phyloP scores from a whole-genome alignment of 2,797 vertebrate genomes.

The Aphelocoma californica region DNA sequence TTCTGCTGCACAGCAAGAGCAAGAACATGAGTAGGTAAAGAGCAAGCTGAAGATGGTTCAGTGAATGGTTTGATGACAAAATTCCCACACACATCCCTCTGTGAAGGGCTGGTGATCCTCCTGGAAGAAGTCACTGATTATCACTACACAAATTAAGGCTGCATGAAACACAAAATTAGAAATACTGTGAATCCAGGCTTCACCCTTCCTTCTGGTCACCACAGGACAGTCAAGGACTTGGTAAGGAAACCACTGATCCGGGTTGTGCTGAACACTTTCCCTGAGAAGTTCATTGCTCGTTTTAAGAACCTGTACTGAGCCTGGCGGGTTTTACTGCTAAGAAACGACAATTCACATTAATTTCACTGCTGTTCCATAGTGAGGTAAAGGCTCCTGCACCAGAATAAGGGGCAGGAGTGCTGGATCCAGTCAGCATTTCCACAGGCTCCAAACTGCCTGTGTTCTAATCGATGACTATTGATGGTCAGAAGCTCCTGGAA shows the following conservation, averaged over 20 bases:
- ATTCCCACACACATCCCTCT: not conserved
- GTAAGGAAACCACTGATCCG: not conserved
- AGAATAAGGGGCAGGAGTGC: not conserved
- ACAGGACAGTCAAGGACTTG: fast-evolving
- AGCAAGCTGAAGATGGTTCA: not conserved
- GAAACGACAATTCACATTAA: not conserved
- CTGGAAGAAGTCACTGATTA: not conserved
- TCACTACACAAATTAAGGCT: not conserved
- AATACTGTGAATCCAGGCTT: not conserved
- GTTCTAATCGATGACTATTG: not conserved
- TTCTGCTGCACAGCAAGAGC: not conserved
- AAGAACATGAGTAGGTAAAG: not conserved
- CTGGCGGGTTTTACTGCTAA: not conserved
- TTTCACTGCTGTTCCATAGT: not conserved
- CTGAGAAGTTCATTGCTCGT: not conserved
- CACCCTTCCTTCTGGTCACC: not conserved
- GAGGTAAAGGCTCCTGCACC: not conserved
- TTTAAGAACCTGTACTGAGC: not conserved
- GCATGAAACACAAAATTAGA: not conserved
- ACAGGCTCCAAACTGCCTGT: not conserved
- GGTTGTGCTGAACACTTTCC: not conserved
- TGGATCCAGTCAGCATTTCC: not conserved
- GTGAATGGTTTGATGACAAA: not conserved
- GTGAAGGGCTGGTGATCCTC: not conserved
- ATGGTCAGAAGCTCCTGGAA: not conserved